These are phyloP conservation scores for Cassiopea andromeda DNA, from an alignment of 30 jellyfish, hydroid and myxozoan genomes.

Conservation along the genomic window DNA sequence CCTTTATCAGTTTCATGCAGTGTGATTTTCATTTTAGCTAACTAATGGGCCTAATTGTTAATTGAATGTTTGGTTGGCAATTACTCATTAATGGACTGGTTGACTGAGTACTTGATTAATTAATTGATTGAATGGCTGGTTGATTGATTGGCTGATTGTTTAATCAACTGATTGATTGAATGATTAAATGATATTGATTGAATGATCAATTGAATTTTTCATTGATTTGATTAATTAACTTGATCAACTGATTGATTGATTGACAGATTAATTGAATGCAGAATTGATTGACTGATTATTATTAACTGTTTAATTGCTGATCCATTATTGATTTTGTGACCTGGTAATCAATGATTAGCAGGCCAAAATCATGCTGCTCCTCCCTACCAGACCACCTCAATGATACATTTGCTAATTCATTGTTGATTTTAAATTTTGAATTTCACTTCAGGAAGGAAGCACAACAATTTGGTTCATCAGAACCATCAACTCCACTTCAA, in stretches of 20 bases:
- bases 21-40: not conserved
- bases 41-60: not conserved
- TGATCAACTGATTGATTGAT: too few species aligned
- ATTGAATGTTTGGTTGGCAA: not conserved
- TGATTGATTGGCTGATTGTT: too few species aligned
- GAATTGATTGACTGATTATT: not conserved
- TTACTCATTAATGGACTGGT: not conserved
- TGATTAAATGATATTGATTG: too few species aligned
- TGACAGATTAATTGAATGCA: not conserved
- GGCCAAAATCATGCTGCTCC: too few species aligned
- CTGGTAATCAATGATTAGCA: too few species aligned
- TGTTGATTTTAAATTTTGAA: too few species aligned
- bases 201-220: not conserved
- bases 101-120: too few species aligned
- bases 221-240: too few species aligned
- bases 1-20: not conserved
- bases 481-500: slow-evolving; percentile 58
- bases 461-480: slow-evolving; percentile 65
- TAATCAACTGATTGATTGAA: too few species aligned
- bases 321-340: not conserved
- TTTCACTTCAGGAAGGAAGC: not conserved
- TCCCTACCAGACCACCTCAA: too few species aligned
- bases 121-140: too few species aligned
- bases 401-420: too few species aligned
- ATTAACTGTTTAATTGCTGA: not conserved